Conservation (phyloP, 2,113 vertebrate genomes). For the Zapus hudsonius region DNA sequence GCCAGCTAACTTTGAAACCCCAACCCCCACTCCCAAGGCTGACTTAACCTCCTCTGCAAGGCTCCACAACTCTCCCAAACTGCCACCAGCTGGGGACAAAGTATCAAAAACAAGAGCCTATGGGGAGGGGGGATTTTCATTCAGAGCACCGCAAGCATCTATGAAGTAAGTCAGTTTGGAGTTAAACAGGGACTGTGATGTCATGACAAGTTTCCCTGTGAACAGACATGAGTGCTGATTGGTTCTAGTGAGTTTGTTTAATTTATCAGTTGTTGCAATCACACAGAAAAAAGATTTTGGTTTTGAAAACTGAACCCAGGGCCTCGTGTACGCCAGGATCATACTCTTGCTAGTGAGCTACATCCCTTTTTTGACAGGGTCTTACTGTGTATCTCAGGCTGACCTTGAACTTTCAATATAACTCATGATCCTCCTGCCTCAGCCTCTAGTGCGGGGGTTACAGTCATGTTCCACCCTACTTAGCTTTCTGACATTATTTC, state of each 20-base stretch:
- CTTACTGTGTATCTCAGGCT: not conserved
- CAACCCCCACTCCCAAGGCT: no score
- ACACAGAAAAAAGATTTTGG: not conserved
- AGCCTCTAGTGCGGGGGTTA: not conserved
- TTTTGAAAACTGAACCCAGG: not conserved
- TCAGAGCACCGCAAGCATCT: not conserved
- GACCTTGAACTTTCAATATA: not conserved
- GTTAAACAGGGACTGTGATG: not conserved
- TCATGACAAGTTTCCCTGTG: not conserved
- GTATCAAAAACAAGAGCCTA: no score
- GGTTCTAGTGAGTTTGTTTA: not conserved
- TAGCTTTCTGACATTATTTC: conserved; percentile 15
- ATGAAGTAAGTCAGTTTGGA: not conserved
- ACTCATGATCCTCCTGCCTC: not conserved
- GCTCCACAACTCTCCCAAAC: no score
- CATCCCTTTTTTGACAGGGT: not conserved
- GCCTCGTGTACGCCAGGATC: not conserved
- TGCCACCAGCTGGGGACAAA: no score
- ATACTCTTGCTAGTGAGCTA: not conserved
- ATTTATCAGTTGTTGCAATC: not conserved
- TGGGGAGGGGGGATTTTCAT: no score
- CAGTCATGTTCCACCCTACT: not conserved
- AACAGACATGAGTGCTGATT: not conserved
- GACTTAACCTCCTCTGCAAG: no score
- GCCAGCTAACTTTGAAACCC: no score